Evolutionary conservation across 2,113 vertebrate species (phyloP), one percentile per base, ranked within the genome.

Genomic region (Hipposideros armiger): DNA sequence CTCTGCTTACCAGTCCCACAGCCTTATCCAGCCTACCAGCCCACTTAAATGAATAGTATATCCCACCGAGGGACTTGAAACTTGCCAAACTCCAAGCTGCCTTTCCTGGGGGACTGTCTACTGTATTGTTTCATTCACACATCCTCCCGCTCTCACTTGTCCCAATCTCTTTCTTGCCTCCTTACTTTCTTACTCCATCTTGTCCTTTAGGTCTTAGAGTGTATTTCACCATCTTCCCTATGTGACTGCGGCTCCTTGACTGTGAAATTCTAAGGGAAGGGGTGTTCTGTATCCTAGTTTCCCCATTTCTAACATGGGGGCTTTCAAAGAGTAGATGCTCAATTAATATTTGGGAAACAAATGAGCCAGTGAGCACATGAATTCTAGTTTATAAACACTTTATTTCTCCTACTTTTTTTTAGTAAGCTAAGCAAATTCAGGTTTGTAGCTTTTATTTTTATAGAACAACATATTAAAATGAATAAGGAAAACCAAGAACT

Each of bases 321-420:
- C 20, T 86, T 95, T 89, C 40, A 82, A 93, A 89, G 22, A 86
- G 11, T 9, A 84, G 17, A 85, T 42, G 24, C 5, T 85, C 11
- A 83, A 42, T 95, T 78, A 94, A 87, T 80, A 93, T 54, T 56
- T 91, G 58, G 64, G 6, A 26, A 96, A 94, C 26, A 52, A 94
- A 95, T 86, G 67, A 96, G 64, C 17, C 62, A 67, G 30, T 73
- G 45, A 89, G 4, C 84, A 54, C 52, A 87, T 45, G n/a, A 93
- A n/a, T 84, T 94, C 5, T 47, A 60, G n/a, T 86, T 91, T 69
- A 72, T 67, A 82, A 90, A 69, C n/a, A 45, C 67, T 97, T 97
- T 97, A 96, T 97, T 96, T 86, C 24, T 69, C n/a, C 14, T 82
- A 56, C 13, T 90, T 93, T 28, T 24, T 91, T 32, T 93, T 32